Percentiles rank a stretch among this genome's conserved stretches.
These are phyloP conservation scores for Holacanthus passer DNA, from an alignment of 2,113 vertebrate genomes.

Conservation along the genomic window DNA sequence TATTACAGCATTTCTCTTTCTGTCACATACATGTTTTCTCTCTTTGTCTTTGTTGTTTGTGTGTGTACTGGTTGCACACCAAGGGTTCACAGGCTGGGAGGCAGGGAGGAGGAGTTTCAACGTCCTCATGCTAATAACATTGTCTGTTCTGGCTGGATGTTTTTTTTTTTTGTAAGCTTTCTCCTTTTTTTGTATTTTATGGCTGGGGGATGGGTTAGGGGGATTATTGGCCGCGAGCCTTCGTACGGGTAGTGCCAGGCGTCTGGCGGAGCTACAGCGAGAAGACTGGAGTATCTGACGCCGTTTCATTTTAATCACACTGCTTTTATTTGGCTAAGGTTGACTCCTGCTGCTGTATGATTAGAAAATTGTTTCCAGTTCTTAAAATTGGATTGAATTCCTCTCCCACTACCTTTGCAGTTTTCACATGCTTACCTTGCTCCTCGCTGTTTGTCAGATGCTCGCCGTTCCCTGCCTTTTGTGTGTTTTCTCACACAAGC, in stretches of 20 bases:
- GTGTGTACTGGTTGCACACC: conserved; percentile 22
- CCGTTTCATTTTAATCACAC: conserved; percentile 86
- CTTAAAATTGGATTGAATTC: conserved; percentile 83
- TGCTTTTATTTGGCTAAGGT: conserved; percentile 87
- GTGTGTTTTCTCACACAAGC: conserved; percentile 44
- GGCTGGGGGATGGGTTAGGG: conserved; percentile 44
- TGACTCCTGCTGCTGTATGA: conserved; percentile 87
- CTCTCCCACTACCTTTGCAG: conserved; percentile 46
- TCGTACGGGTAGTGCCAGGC: conserved; percentile 44
- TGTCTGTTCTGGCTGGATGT: conserved; percentile 51
- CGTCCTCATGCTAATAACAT: conserved; percentile 42
- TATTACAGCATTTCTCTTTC: conserved; percentile 14
- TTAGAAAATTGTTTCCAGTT: conserved; percentile 93
- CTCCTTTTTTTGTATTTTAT: conserved; percentile 54
- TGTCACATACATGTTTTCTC: conserved; percentile 6
- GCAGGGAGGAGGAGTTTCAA: conserved; percentile 45
- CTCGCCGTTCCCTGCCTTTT: conserved; percentile 50
- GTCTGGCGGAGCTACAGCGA: conserved; percentile 51
- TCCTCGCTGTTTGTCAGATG: conserved; percentile 51
- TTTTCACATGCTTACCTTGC: conserved; percentile 54
- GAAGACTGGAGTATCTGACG: conserved; percentile 63
- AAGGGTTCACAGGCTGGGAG: conserved; percentile 28
- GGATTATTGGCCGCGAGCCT: conserved; percentile 50
- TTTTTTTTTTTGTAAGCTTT: conserved; percentile 33
- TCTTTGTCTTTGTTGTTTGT: conserved; percentile 35